Percentiles rank a stretch among this genome's conserved stretches.
phyloP scores from a whole-genome alignment of 2,797 vertebrate genomes.

The Spea hammondii region DNA sequence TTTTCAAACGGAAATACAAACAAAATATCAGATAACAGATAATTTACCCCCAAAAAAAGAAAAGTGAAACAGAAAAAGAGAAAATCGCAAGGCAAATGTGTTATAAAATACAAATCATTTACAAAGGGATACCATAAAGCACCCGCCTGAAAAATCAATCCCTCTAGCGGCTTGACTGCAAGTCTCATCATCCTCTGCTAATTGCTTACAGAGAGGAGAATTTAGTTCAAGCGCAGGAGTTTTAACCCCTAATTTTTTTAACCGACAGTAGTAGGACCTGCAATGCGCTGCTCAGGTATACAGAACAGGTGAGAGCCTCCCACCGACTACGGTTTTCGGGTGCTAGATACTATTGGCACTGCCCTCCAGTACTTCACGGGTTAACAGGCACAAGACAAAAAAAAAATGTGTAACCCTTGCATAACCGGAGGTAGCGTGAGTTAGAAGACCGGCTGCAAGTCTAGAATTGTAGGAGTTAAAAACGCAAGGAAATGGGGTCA shows the following conservation, averaged over 20 bases:
- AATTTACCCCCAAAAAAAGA: conserved; percentile 41
- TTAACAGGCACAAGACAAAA: conserved; percentile 26
- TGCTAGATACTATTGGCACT: conserved; percentile 1
- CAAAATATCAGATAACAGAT: conserved; percentile 19
- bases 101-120: conserved; percentile 27
- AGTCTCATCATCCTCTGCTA: not conserved
- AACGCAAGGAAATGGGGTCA: not conserved
- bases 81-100: conserved; percentile 34
- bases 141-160: not conserved
- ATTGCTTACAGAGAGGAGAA: not conserved
- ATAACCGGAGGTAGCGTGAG: not conserved
- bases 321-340: too few relatives aligned
- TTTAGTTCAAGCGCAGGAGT: not conserved
- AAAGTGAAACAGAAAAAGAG: not conserved
- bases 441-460: not conserved
- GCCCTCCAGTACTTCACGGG: not conserved
- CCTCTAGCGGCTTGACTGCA: not conserved
- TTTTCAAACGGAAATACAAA: conserved; percentile 48
- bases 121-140: not conserved
- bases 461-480: not conserved
- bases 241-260: not conserved
- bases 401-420: conserved; percentile 3
- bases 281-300: not conserved
- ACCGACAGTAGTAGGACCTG: not conserved
- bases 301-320: too few relatives aligned